Base-by-base conservation (phyloP, 2,797 vertebrate genomes). In the Anas bahamensis region DNA sequence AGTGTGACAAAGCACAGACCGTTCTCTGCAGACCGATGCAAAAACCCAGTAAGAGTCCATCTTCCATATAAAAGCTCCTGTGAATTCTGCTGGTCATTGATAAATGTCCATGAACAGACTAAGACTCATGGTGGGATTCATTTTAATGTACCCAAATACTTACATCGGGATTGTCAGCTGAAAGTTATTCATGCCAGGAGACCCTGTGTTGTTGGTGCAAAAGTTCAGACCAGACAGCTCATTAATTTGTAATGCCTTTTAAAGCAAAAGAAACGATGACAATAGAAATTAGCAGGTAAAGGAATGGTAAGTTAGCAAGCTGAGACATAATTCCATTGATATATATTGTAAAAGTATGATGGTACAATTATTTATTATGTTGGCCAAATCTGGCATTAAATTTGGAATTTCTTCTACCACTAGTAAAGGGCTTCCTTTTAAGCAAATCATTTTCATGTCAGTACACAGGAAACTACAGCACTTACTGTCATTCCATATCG, bases 221-320 rank as follows among this genome's bases (percentile, higher is more conserved):
- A 98, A 98, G 31, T 95, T 72, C 70, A 92, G 93, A 22, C 89
- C 97, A 39, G 60, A 46, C 89, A 99, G 98, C 94, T 99, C 99
- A 84, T 98, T 99, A 94, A 99, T 96, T 89, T 98, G 94, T 93
- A 99, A 96, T 88, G 99, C 99, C 99, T 99, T 88, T 90, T n/a
- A 93, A 91, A 77, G 56, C 2, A 61, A 83, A 76, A 81, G 41
- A 82, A 90, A 88, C 13, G 68, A 59, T 6, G 18, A 15, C 57
- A 81, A 31, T 5, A 60, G 23, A 35, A 71, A 70, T 81, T 18
- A 90, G 33, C n/a, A 35, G 37, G 37, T 29, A 70, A 92, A 80
- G 4, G 17, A 53, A 66, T 24, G 8, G 26, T 21, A 46, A 11
- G 33, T 33, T 19, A 80, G 37, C 7, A 63, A 31, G 31, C 33